Percentiles rank a stretch among this genome's conserved stretches.
These are phyloP conservation scores for Sphenopsis melanotis DNA, from an alignment of 2,797 vertebrate genomes.

Conservation along the genomic window DNA sequence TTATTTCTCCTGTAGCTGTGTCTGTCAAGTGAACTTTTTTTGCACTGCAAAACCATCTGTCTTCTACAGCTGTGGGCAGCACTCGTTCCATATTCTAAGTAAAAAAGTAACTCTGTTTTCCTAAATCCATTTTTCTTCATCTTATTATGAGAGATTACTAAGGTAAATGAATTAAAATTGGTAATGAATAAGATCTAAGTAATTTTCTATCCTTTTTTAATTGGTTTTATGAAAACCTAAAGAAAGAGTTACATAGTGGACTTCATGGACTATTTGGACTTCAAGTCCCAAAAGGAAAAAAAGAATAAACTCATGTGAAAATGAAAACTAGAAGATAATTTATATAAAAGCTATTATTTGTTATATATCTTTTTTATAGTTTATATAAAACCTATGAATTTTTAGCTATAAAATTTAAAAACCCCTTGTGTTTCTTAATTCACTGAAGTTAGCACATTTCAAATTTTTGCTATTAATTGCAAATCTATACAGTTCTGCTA, in stretches of 20 bases:
- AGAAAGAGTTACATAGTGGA: not conserved
- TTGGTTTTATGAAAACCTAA: not conserved
- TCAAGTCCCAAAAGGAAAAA: not conserved
- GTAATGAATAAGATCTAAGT: not conserved
- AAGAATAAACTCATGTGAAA: not conserved
- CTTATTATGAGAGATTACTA: not conserved
- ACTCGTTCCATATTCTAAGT: not conserved
- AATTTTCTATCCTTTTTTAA: not conserved
- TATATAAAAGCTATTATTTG: not conserved
- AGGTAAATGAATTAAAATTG: not conserved
- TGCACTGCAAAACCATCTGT: not conserved
- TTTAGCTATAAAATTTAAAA: not conserved
- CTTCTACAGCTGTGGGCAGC: not conserved
- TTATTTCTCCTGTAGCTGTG: not conserved
- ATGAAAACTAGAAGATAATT: not conserved
- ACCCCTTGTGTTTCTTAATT: rapidly evolving
- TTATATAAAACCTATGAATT: not conserved
- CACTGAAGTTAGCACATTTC: not conserved
- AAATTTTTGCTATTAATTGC: not conserved
- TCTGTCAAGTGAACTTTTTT: not conserved
- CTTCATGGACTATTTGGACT: not conserved
- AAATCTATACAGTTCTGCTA: not conserved
- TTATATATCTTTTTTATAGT: not conserved
- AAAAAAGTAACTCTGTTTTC: not conserved
- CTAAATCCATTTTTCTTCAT: not conserved